Conservation (phyloP, 2,797 vertebrate genomes). For the Aplochiton taeniatus region DNA sequence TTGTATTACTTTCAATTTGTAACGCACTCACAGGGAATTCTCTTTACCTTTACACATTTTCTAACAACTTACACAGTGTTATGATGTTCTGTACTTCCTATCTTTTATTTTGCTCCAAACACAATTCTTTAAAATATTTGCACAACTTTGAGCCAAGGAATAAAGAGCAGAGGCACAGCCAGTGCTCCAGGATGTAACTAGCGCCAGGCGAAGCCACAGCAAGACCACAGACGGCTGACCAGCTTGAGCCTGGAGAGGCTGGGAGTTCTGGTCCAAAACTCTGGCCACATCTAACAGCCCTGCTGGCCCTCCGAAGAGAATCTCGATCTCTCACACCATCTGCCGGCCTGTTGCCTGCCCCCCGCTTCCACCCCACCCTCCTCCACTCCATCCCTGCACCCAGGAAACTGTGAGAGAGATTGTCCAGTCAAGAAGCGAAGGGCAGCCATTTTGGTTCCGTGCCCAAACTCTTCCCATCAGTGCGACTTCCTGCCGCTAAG, state of each 20-base stretch:
- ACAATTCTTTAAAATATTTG: no score
- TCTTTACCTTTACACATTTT: no score
- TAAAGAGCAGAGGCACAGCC: no score
- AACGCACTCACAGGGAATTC: no score
- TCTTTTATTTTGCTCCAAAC: no score
- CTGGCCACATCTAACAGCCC: slow-evolving; percentile 37
- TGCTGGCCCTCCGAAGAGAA: slow-evolving; percentile 32
- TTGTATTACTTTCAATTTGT: no score
- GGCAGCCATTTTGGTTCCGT: slow-evolving; percentile 31
- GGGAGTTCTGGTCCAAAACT: slow-evolving; percentile 34
- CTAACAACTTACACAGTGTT: no score
- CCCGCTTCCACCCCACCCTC: not conserved
- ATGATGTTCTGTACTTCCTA: no score
- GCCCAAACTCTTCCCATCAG: slow-evolving; percentile 25
- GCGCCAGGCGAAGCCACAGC: not conserved
- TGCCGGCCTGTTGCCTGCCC: slow-evolving; percentile 34
- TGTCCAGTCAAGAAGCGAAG: slow-evolving; percentile 30
- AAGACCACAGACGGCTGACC: slow-evolving; percentile 45
- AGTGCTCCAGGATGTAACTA: not conserved
- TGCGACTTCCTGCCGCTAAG: slow-evolving; percentile 3
- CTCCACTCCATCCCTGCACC: not conserved
- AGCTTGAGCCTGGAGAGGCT: slow-evolving; percentile 45
- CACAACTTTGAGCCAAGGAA: no score
- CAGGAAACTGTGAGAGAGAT: slow-evolving; percentile 18
- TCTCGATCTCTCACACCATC: slow-evolving; percentile 50